A percentile compares a stretch with the other conserved stretches of the same genome.
phyloP scores from a whole-genome alignment of 1,140 invertebrate species.

The Lerema accius region DNA sequence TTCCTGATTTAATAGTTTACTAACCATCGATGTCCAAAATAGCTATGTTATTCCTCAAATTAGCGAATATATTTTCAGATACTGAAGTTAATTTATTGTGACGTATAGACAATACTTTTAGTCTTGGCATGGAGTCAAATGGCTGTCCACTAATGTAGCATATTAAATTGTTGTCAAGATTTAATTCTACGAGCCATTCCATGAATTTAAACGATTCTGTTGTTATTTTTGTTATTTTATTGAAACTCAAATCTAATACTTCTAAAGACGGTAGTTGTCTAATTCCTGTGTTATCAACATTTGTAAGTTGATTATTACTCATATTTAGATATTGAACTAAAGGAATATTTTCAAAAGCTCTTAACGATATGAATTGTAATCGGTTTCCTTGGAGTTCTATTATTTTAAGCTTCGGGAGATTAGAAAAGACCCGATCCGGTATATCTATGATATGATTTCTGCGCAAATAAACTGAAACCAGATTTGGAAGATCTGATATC shows the following conservation, averaged over 20 bases:
- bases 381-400: slow-evolving; percentile 93
- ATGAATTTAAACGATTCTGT: slow-evolving; percentile 86
- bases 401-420: slow-evolving; percentile 88
- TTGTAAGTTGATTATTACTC: slow-evolving; percentile 89
- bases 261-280: slow-evolving; percentile 89
- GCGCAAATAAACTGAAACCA: slow-evolving; percentile 90
- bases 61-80: slow-evolving; percentile 89
- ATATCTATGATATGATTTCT: slow-evolving; percentile 89
- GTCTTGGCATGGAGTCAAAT: slow-evolving; percentile 91
- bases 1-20: slow-evolving; percentile 41
- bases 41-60: slow-evolving; percentile 90
- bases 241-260: slow-evolving; percentile 90
- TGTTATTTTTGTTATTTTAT: slow-evolving; percentile 88
- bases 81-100: slow-evolving; percentile 91
- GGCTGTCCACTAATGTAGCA: slow-evolving; percentile 88
- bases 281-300: slow-evolving; percentile 88
- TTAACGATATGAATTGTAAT: slow-evolving; percentile 87
- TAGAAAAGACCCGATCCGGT: slow-evolving; percentile 89
- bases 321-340: slow-evolving; percentile 92
- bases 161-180: slow-evolving; percentile 90
- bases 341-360: slow-evolving; percentile 90
- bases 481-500: slow-evolving; percentile 88
- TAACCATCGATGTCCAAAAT: slow-evolving; percentile 93
- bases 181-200: slow-evolving; percentile 93
- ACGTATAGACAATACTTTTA: slow-evolving; percentile 90